A percentile compares a stretch with the other conserved stretches of the same genome.
phyloP scores from a whole-genome alignment of 2,888 invertebrate genomes.

The Noctua fimbriata region DNA sequence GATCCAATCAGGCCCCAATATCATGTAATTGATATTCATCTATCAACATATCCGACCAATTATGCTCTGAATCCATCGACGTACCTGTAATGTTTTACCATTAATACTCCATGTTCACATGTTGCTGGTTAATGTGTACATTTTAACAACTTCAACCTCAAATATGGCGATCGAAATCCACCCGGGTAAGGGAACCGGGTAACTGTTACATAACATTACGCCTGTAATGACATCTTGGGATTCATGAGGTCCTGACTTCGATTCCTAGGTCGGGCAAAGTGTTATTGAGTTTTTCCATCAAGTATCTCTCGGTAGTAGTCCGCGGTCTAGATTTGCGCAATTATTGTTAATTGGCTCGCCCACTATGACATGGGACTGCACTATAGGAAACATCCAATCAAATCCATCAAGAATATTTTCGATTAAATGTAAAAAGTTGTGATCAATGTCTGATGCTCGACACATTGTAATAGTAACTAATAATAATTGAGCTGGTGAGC shows the following conservation, averaged over 20 bases:
- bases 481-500: background rate
- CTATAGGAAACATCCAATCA: background rate
- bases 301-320: no score
- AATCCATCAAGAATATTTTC: background rate
- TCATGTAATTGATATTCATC: constrained; percentile 39
- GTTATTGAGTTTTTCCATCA: no score
- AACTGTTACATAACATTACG: no score
- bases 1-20: constrained; percentile 23
- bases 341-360: no score
- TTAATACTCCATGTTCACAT: constrained; percentile 9
- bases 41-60: constrained; percentile 29
- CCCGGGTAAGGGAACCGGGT: no score
- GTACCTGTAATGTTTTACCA: constrained; percentile 30
- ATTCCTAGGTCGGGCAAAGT: no score
- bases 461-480: background rate
- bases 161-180: constrained; percentile 6
- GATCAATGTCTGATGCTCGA: background rate
- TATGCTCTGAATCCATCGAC: constrained; percentile 2
- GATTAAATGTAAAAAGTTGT: background rate
- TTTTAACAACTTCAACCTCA: background rate
- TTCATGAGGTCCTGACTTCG: background rate
- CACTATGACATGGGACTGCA: background rate
- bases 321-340: no score
- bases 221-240: background rate
- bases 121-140: background rate